A percentile compares a stretch with the other conserved stretches of the same genome.
phyloP scores from a whole-genome alignment of 2,888 invertebrate genomes.

The Anorthoa munda region DNA sequence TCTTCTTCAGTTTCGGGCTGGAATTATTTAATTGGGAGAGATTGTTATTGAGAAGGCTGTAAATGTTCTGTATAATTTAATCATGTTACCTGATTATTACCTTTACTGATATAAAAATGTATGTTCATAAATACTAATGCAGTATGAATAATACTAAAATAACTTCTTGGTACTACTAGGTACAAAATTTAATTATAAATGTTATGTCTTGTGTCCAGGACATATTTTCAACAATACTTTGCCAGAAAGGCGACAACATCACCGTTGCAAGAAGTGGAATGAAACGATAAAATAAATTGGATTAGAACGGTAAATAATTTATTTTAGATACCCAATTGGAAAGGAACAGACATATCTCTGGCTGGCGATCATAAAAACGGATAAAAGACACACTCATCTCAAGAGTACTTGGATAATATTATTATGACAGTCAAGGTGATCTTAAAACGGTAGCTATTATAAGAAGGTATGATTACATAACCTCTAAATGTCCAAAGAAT shows the following conservation, averaged over 20 bases:
- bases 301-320: too few species aligned
- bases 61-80: neutral
- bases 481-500: neutral
- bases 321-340: neutral
- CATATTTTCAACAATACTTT: too few species aligned
- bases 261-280: neutral
- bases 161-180: too few species aligned
- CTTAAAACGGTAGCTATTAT: neutral
- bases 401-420: neutral
- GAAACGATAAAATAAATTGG: neutral
- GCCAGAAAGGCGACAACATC: neutral
- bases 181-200: too few species aligned
- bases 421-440: neutral
- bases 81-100: neutral
- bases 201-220: too few species aligned
- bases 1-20: conserved; percentile 9
- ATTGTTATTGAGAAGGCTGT: neutral
- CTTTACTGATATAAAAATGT: neutral
- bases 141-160: too few species aligned
- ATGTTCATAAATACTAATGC: too few species aligned
- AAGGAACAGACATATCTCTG: neutral
- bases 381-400: neutral
- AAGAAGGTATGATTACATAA: neutral
- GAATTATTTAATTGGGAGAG: conserved; percentile 1
- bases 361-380: neutral